phyloP scores from a whole-genome alignment of 2,797 vertebrate species.

The Galagoides demidoff region DNA sequence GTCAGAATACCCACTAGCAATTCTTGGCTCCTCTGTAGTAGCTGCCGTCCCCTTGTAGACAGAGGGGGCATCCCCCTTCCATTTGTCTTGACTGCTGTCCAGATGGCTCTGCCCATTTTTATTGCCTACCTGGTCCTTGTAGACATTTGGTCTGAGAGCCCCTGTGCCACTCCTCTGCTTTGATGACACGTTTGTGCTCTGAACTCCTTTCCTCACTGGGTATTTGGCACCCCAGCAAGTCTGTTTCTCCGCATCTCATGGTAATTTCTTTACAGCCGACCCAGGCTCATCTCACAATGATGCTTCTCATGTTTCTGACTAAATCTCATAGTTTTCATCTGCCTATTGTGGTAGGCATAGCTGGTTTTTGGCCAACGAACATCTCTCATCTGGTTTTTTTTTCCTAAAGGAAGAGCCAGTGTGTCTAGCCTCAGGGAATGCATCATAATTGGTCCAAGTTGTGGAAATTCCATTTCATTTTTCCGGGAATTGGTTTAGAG shows the following conservation, averaged over 20 bases:
- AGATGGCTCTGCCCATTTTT: not conserved
- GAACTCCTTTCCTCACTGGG: not conserved
- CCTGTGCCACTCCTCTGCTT: not conserved
- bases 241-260: not conserved
- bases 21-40: not conserved
- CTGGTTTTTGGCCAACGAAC: not conserved
- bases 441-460: not conserved
- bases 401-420: not conserved
- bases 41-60: not conserved
- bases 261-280: not conserved
- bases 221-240: not conserved
- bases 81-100: not conserved
- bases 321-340: not conserved
- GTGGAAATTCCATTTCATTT: not conserved
- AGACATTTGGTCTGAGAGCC: not conserved
- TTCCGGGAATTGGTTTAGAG: not conserved
- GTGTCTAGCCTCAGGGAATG: not conserved
- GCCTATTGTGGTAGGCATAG: not conserved
- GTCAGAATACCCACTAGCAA: not conserved
- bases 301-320: not conserved
- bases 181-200: not conserved
- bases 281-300: not conserved
- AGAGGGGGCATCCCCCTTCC: accelerated
- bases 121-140: not conserved
- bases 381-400: not conserved